phyloP scores from a whole-genome alignment of 1,140 invertebrate species.

The Drosophila ercepeae region DNA sequence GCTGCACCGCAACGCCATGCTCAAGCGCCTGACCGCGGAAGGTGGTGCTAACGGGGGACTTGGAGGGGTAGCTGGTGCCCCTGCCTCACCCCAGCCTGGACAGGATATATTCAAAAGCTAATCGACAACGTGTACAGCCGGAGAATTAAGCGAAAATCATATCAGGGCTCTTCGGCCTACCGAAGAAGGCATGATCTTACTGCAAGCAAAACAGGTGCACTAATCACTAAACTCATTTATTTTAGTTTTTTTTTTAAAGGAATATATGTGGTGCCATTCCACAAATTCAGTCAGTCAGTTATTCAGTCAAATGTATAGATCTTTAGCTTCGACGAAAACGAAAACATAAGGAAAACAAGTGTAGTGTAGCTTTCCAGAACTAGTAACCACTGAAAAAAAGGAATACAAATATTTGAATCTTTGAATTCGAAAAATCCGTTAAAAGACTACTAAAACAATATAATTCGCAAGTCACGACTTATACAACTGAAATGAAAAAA shows the following conservation, averaged over 20 bases:
- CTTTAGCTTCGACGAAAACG: too few relatives aligned
- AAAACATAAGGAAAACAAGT: too few relatives aligned
- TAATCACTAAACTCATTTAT: background rate
- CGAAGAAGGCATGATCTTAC: conserved; percentile 45
- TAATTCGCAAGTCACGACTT: background rate
- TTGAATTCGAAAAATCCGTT: too few relatives aligned
- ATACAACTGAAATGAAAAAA: background rate
- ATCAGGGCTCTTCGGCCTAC: conserved; percentile 30
- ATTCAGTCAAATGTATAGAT: too few relatives aligned
- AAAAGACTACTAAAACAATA: too few relatives aligned
- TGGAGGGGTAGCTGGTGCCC: conserved; percentile 11
- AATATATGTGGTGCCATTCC: too few relatives aligned
- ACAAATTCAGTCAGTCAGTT: too few relatives aligned
- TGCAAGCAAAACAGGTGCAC: background rate
- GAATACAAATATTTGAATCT: too few relatives aligned
- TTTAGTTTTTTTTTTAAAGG: conserved; percentile 1
- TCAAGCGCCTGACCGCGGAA: conserved; percentile 75
- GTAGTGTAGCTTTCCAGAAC: too few relatives aligned
- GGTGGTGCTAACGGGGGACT: conserved; percentile 9
- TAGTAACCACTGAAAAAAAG: too few relatives aligned
- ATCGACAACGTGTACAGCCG: conserved; percentile 71
- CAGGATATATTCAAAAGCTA: conserved; percentile 83
- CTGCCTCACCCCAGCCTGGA: conserved; percentile 59
- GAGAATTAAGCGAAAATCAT: conserved; percentile 5
- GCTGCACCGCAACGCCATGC: conserved; percentile 82